Percentiles rank a stretch among this genome's conserved stretches.
These are phyloP conservation scores for Enteromius paludinosus DNA, from an alignment of 2,797 vertebrate species.

Conservation along the genomic window DNA sequence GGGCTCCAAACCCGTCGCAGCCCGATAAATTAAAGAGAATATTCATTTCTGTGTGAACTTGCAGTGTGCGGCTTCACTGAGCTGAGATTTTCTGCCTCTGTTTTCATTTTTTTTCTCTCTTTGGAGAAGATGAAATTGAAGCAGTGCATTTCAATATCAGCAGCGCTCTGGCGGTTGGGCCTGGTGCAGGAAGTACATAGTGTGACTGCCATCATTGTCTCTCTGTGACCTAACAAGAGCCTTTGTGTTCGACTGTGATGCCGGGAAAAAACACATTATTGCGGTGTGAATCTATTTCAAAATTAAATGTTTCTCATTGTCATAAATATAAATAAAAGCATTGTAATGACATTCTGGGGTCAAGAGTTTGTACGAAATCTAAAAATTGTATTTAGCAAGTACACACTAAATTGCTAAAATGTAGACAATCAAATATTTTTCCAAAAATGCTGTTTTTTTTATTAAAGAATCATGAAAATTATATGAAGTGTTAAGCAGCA, in stretches of 20 bases:
- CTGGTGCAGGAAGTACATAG: conserved; percentile 60
- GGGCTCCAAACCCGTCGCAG: conserved; percentile 84
- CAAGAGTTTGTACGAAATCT: neutral
- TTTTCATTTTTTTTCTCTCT: conserved; percentile 55
- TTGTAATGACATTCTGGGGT: neutral
- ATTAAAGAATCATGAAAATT: neutral
- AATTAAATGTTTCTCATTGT: neutral
- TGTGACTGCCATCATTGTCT: conserved; percentile 54
- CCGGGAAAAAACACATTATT: neutral
- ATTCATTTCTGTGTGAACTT: conserved; percentile 94
- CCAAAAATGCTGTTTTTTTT: neutral
- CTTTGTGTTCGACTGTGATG: conserved; percentile 16
- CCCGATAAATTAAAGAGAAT: conserved; percentile 94
- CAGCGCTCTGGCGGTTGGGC: conserved; percentile 72
- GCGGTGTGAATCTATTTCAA: neutral
- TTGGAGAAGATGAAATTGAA: conserved; percentile 76
- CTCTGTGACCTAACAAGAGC: conserved; percentile 39
- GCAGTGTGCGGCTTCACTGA: conserved; percentile 81
- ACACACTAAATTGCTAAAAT: neutral
- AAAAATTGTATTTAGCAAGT: neutral
- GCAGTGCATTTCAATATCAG: conserved; percentile 77
- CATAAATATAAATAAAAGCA: neutral
- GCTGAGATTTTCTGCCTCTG: conserved; percentile 63
- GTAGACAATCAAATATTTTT: neutral
- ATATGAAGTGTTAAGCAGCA: neutral